These are phyloP conservation scores for Rousettus madagascariensis DNA, from an alignment of 2,797 vertebrate species.

Conservation along the genomic window DNA sequence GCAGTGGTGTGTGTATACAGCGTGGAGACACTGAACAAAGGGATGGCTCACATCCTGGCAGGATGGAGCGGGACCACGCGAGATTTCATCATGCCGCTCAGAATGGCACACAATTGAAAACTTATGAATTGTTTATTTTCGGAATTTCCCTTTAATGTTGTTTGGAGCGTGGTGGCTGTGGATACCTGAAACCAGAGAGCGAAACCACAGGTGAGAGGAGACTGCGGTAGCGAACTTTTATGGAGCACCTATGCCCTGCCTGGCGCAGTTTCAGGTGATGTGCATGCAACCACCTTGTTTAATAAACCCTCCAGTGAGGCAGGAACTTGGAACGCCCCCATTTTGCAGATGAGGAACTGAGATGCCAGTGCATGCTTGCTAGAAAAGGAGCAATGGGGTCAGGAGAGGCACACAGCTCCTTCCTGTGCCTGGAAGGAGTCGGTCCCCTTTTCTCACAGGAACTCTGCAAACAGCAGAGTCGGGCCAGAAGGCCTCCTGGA, in stretches of 20 bases:
- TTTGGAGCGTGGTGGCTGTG: not conserved
- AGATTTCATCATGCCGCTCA: not conserved
- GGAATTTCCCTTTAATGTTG: not conserved
- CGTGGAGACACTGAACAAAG: not conserved
- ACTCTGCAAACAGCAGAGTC: not conserved
- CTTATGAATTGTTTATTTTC: not conserved
- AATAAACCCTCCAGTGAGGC: not conserved
- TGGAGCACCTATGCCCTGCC: not conserved
- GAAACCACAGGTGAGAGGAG: not conserved
- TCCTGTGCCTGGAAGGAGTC: not conserved
- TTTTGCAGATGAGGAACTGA: not conserved
- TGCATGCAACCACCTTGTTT: not conserved
- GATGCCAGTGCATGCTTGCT: not conserved
- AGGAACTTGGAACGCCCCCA: not conserved
- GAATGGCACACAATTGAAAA: not conserved
- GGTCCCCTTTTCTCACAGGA: not conserved
- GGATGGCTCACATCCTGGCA: not conserved
- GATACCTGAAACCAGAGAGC: not conserved
- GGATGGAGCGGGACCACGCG: not conserved
- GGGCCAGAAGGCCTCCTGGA: not conserved
- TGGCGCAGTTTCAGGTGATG: not conserved
- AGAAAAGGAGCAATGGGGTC: not conserved
- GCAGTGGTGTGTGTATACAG: too few relatives aligned
- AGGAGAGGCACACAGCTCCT: not conserved
- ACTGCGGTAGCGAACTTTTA: not conserved